Conservation (phyloP, 2,113 vertebrate species). For the Nipponia nippon region DNA sequence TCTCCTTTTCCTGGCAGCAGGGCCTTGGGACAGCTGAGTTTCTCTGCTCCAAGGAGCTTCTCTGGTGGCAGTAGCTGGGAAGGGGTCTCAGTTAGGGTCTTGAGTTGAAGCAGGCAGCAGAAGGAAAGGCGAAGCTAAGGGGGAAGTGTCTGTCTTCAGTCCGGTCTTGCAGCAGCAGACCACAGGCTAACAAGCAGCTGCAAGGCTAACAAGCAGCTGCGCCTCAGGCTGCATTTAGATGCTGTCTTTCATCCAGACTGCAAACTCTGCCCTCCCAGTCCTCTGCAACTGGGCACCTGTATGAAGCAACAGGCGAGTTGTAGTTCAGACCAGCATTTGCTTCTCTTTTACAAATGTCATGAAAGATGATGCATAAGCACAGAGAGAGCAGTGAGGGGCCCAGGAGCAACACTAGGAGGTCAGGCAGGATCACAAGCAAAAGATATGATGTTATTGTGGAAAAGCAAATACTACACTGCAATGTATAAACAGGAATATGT, state of each 20-base stretch:
- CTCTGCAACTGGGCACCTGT: neutral
- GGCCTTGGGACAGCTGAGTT: neutral
- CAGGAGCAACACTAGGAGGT: neutral
- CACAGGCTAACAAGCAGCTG: neutral
- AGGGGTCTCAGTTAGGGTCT: neutral
- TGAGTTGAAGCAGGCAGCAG: neutral
- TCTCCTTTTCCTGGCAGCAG: neutral
- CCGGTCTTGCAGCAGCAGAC: neutral
- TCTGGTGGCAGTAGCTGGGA: neutral
- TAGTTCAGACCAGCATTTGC: neutral
- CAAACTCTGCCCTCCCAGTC: neutral
- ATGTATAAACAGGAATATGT: neutral
- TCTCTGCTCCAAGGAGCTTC: neutral
- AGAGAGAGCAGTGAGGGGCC: fast-evolving
- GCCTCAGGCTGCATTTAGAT: neutral
- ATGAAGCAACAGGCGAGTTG: fast-evolving
- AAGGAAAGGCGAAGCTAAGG: neutral
- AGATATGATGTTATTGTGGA: fast-evolving
- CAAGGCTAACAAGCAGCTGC: neutral
- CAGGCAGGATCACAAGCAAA: neutral
- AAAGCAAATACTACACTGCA: neutral
- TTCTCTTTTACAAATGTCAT: neutral
- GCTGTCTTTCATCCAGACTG: neutral
- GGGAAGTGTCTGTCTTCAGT: neutral
- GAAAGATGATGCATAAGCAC: neutral